Percentiles rank a stretch among this genome's conserved stretches.
Evolutionary conservation across 2,797 vertebrate genomes (phyloP).

Genomic region (Malurus splendens): DNA sequence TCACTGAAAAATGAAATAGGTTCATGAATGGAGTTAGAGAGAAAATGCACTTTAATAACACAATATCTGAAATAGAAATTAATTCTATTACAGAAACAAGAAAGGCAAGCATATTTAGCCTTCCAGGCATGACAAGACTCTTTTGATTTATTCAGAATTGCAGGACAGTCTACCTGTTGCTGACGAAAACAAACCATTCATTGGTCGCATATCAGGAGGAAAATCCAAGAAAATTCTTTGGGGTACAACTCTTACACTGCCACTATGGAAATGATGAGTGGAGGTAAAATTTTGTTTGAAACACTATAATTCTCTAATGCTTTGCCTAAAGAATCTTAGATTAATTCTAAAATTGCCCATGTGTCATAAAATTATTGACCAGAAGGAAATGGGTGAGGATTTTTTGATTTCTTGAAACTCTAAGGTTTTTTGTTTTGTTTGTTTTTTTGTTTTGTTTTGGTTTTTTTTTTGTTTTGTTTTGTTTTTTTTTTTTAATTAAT

Average conservation of each 20-base stretch:
- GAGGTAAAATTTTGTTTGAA: background rate
- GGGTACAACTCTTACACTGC: background rate
- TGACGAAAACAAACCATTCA: background rate
- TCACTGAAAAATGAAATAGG: background rate
- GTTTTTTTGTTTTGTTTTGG: no score
- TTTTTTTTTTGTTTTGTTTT: no score
- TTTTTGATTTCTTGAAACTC: background rate
- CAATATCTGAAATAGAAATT: background rate
- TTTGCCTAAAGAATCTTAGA: background rate
- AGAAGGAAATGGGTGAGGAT: rapidly evolving
- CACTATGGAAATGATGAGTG: background rate
- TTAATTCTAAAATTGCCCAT: background rate
- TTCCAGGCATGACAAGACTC: background rate
- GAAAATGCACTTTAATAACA: background rate
- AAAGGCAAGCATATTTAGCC: background rate
- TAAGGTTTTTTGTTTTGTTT: no score
- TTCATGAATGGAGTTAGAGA: background rate
- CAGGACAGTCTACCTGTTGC: background rate
- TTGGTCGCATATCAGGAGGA: background rate
- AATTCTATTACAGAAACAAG: background rate
- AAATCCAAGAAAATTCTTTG: background rate
- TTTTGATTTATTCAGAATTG: background rate
- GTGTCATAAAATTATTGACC: background rate
- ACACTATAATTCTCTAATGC: background rate
- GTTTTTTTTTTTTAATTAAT: background rate